Evolutionary conservation across 2,797 vertebrate genomes (phyloP), one percentile per base, ranked within the genome.

Genomic region (Percopsis omiscomaycus): DNA sequence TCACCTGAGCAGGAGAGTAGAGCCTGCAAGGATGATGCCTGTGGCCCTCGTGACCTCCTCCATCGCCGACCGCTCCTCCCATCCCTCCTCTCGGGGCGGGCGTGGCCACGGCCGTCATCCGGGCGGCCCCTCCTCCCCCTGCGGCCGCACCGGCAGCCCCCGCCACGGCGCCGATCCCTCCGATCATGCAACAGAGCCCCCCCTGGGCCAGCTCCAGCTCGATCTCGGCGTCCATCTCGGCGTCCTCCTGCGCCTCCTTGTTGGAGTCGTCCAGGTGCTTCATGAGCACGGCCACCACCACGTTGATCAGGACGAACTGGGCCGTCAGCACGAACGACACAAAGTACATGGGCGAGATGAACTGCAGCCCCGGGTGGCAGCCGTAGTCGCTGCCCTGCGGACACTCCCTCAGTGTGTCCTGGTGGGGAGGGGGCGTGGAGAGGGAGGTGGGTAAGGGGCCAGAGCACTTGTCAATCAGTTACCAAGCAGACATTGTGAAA

Each of bases 251-350:
- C 0, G 96, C 96, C 80, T 98, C 96, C 77, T 98, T 98, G 88
- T 98, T 98, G 84, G 96, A 98, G 79, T 98, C 96, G 0, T 98
- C 96, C 15, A 98, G 91, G 59, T 93, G 92, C 77, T 93, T 93
- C 90, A 92, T 98, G 67, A 98, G 94, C 66, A 98, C 96, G 0
- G 96, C 96, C 69, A 98, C 96, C 86, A 98, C 96, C 90, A 98
- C 96, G 10, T 98, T 98, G 86, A 98, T 96, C 82, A 98, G 94
- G 11, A 98, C 96, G 8, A 98, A 98, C 91, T 98, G 96, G 0
- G 96, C 95, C 1, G 96, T 97, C 79, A 98, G 94, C 88, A 98
- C 96, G 37, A 98, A 98, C 85, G 95, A 98, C 74, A 98, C 96
- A 3, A 98, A 98, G 89, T 98, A 98, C 75, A 98, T 86, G 0